phyloP scores from a whole-genome alignment of 2,797 vertebrate genomes.

The Ctenosaura bakeri region DNA sequence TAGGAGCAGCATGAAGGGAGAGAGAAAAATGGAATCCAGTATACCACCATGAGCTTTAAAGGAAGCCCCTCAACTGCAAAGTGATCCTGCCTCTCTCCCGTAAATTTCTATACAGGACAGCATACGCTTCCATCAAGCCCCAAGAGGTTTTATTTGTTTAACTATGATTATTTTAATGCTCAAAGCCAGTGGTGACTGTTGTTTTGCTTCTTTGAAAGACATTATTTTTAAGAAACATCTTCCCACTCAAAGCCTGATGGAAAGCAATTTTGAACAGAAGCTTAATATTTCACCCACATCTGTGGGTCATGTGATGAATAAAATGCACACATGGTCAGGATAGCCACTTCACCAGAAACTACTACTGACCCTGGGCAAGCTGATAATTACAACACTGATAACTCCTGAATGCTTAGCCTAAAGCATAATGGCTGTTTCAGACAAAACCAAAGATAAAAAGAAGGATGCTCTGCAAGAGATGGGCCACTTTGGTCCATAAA shows the following conservation, averaged over 20 bases:
- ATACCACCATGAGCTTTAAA: slow-evolving; percentile 32
- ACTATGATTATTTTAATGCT: slow-evolving; percentile 6
- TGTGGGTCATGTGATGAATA: neutral
- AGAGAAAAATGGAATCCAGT: slow-evolving; percentile 24
- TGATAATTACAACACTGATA: slow-evolving; percentile 6
- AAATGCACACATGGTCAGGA: neutral
- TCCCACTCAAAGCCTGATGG: neutral
- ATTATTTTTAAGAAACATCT: slow-evolving; percentile 41
- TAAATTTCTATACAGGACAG: neutral
- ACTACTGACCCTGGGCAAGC: neutral
- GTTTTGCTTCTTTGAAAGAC: slow-evolving; percentile 45
- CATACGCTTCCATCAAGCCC: slow-evolving; percentile 6
- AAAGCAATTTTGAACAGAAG: neutral
- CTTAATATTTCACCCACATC: neutral
- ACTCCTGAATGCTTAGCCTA: neutral
- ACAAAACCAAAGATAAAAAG: neutral
- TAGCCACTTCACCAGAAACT: neutral
- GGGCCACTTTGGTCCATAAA: neutral
- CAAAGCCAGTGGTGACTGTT: neutral
- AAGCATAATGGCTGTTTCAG: neutral
- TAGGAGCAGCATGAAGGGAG: neutral
- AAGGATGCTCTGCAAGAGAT: neutral
- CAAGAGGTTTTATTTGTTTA: neutral
- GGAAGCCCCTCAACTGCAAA: slow-evolving; percentile 29
- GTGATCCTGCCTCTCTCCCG: too few species aligned